Evolutionary conservation across 2,888 invertebrate genomes (phyloP).

Genomic region (Nipponacmea schrenckii): DNA sequence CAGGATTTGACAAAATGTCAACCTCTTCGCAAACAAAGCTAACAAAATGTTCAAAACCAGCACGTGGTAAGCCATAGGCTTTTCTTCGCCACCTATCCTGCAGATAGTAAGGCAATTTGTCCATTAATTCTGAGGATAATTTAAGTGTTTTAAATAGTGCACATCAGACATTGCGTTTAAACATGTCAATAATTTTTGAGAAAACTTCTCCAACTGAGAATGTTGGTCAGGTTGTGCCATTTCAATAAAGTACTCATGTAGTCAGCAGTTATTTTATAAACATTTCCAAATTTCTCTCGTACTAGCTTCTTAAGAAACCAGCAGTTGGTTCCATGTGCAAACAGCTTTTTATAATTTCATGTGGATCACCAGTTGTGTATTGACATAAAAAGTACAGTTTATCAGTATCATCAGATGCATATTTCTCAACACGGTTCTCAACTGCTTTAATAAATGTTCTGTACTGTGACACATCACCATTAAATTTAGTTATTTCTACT

Average conservation of each 20-base stretch:
- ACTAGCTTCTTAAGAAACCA: background rate
- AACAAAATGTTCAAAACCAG: background rate
- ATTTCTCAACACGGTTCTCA: constrained; percentile 12
- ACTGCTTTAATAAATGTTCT: constrained; percentile 21
- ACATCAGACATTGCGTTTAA: background rate
- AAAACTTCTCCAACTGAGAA: background rate
- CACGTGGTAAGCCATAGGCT: background rate
- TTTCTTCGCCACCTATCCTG: background rate
- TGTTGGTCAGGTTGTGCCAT: background rate
- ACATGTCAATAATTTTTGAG: background rate
- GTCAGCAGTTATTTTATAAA: background rate
- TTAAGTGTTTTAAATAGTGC: background rate
- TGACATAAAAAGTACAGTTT: constrained; percentile 16
- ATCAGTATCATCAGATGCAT: constrained; percentile 18
- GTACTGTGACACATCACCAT: constrained; percentile 27
- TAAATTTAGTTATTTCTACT: constrained; percentile 28
- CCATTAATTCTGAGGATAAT: constrained; percentile 3
- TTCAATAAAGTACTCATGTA: background rate
- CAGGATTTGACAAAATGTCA: background rate
- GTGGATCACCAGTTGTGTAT: constrained; percentile 15
- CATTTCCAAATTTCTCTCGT: constrained; percentile 12
- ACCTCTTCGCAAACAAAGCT: background rate
- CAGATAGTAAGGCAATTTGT: background rate
- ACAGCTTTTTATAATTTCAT: constrained; percentile 8
- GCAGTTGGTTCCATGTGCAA: background rate